A percentile compares a stretch with the other conserved stretches of the same genome.
These are phyloP conservation scores for Tragulus kanchil DNA, from an alignment of 2,113 vertebrate genomes.

Conservation along the genomic window DNA sequence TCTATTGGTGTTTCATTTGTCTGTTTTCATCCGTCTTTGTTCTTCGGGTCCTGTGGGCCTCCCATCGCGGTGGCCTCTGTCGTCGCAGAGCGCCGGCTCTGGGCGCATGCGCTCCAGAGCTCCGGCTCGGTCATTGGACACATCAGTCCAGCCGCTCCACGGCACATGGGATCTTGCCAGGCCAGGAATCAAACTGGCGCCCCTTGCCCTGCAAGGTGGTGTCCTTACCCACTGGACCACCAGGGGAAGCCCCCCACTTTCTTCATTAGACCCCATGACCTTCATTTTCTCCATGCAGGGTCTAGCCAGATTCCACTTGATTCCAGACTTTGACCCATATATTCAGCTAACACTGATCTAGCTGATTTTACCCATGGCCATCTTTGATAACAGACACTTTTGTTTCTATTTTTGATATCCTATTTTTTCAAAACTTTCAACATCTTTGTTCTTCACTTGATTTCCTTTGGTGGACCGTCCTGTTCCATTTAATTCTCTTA, in stretches of 20 bases:
- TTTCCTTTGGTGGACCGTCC: background rate
- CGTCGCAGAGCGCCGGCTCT: too few relatives aligned
- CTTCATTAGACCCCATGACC: background rate
- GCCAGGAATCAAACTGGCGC: too few relatives aligned
- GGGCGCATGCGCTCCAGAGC: too few relatives aligned
- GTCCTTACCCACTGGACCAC: too few relatives aligned
- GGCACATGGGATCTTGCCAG: too few relatives aligned
- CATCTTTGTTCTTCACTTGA: background rate
- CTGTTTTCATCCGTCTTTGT: too few relatives aligned
- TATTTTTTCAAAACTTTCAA: background rate
- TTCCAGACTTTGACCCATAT: background rate
- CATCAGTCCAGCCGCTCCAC: too few relatives aligned
- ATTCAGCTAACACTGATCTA: background rate
- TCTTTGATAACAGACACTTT: background rate
- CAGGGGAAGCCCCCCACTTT: background rate
- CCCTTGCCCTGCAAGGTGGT: too few relatives aligned
- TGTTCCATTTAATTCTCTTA: background rate
- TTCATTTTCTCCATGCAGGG: background rate
- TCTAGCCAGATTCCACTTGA: background rate
- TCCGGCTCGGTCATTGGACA: too few relatives aligned
- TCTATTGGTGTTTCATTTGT: too few relatives aligned
- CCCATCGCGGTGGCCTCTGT: too few relatives aligned
- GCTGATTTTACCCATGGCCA: background rate
- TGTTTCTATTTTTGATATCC: background rate
- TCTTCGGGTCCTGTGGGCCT: too few relatives aligned